These are phyloP conservation scores for Phyllotreta striolata DNA, from an alignment of 2,888 invertebrate genomes.

Conservation along the genomic window DNA sequence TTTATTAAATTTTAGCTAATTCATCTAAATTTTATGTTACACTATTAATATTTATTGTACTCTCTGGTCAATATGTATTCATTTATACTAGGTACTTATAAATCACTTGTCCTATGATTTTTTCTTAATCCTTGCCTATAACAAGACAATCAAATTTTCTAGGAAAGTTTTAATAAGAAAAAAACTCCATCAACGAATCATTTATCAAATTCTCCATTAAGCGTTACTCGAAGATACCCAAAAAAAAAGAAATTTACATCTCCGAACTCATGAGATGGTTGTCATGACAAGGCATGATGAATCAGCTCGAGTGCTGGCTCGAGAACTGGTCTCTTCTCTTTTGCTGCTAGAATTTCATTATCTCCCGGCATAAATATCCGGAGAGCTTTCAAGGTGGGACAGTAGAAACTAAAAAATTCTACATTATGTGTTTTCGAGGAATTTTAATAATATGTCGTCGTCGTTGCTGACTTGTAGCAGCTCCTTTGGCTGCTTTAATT, in stretches of 20 bases:
- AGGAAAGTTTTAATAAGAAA: too few species aligned
- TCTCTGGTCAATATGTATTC: too few species aligned
- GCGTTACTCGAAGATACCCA: too few species aligned
- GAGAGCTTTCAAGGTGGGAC: conserved; percentile 50
- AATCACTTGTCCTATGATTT: too few species aligned
- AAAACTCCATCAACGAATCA: too few species aligned
- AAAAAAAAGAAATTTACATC: conserved; percentile 21
- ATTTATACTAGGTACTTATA: too few species aligned
- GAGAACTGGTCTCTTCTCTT: conserved; percentile 35
- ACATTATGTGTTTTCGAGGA: conserved; percentile 51
- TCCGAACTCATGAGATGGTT: conserved; percentile 15
- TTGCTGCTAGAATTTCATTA: conserved; percentile 52
- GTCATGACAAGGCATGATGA: conserved; percentile 30
- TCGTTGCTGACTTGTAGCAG: conserved; percentile 18
- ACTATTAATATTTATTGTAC: too few species aligned
- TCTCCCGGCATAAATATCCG: conserved; percentile 50
- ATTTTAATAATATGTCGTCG: conserved; percentile 52
- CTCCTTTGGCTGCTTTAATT: conserved; percentile 8
- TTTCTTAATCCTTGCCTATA: too few species aligned
- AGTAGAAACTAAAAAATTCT: conserved; percentile 46
- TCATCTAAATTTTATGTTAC: too few species aligned
- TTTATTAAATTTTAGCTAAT: too few species aligned
- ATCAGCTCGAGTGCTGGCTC: conserved; percentile 22
- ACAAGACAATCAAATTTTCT: too few species aligned
- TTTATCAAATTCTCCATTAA: too few species aligned